phyloP scores from a whole-genome alignment of 2,888 invertebrate genomes.

The Plebejus melissa region DNA sequence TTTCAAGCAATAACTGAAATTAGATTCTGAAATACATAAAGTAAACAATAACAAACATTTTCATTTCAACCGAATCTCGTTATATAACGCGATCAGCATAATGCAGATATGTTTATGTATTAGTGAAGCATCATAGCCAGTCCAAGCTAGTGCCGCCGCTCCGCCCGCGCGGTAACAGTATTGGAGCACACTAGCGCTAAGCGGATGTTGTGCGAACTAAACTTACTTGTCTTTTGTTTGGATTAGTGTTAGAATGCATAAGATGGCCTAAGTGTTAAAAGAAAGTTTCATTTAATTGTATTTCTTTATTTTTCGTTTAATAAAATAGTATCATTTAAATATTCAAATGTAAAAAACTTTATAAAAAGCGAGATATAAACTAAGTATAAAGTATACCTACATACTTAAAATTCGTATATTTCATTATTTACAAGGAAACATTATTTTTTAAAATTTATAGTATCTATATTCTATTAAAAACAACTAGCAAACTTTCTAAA shows the following conservation, averaged over 20 bases:
- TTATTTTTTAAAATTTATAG: background rate
- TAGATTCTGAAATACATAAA: conserved; percentile 1
- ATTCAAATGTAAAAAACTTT: background rate
- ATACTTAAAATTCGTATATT: too few species aligned
- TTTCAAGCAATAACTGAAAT: conserved; percentile 8
- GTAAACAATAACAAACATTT: conserved; percentile 15
- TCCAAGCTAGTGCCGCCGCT: conserved; percentile 50
- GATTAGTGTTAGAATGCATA: background rate
- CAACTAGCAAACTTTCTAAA: background rate
- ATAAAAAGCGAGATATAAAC: background rate
- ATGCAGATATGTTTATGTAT: conserved; percentile 34
- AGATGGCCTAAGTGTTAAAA: background rate
- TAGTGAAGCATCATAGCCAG: conserved; percentile 27
- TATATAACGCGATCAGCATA: conserved; percentile 31
- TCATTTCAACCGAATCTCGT: conserved; percentile 18
- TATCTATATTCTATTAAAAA: too few species aligned
- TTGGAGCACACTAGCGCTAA: conserved; percentile 42
- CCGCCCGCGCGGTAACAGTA: conserved; percentile 49
- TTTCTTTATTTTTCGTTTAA: background rate
- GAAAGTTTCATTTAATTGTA: background rate
- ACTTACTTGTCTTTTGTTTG: background rate
- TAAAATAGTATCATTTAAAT: background rate
- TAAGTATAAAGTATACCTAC: too few species aligned
- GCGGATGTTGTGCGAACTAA: conserved; percentile 36
- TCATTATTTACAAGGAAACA: too few species aligned